Base-by-base conservation (phyloP, 2,888 invertebrate genomes). In the Gryllus longicercus region DNA sequence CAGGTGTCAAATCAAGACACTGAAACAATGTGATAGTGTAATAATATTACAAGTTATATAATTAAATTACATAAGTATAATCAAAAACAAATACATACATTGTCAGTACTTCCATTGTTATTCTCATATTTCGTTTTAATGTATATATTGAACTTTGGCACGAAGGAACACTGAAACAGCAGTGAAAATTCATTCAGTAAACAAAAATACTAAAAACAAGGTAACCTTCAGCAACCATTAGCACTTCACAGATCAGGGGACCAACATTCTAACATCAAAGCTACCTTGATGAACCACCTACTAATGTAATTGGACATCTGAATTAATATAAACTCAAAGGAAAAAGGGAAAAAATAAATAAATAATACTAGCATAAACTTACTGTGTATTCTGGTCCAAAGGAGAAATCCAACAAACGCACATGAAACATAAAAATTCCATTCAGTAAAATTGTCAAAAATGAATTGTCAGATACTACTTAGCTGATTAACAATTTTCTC, bases 91-190 rank as follows among this genome's bases (percentile, higher is more conserved):
- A 75, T 78, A 89, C 92, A 92, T 90, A 96, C 96, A 90, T 97
- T 97, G 85, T 96, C 95, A 81, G 93, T 93, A 75, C 91, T 91
- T 25, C 97, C 97, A 88, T 93, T 93, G 86, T 97, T 96, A 86
- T 97, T 91, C 88, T 96, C 96, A 88, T 96, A 97, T 85, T 92
- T 92, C 38, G 97, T 96, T 88, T 95, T 93, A 83, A 97, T 96
- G 79, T 93, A 91, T 85, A 96, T 94, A 85, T 91, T 90, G 85
- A 96, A 94, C 86, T 94, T 94, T 84, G 96, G 96, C 84, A 96
- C 90, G 85, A 96, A 96, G 11, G 96, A 97, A 88, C 97, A 96
- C 95, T 96, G 89, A 91, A 92, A 84, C 83, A 82, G 82, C 5
- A 38, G 38, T 38, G 38, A 38, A 38, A 38, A 38, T 38, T 1